Percentiles rank a stretch among this genome's conserved stretches.
phyloP scores from a whole-genome alignment of 1,140 invertebrate genomes.

The Plodia interpunctella region DNA sequence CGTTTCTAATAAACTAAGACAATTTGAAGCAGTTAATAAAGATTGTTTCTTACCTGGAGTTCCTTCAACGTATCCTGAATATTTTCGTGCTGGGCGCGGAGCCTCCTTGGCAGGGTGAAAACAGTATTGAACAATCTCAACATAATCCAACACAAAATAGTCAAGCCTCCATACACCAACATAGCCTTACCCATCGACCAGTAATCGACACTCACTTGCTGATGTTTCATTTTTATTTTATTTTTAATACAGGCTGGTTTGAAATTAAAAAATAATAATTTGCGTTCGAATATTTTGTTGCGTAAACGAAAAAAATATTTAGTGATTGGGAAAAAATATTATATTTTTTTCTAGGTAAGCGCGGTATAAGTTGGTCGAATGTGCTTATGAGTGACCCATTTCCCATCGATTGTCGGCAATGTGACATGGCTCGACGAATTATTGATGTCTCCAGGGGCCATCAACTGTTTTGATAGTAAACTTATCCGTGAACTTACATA shows the following conservation, averaged over 20 bases:
- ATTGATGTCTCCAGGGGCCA: conserved; percentile 50
- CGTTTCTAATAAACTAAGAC: too few species aligned
- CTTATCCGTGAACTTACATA: neutral
- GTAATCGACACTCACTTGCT: conserved; percentile 73
- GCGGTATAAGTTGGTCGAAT: conserved; percentile 7
- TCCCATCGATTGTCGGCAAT: conserved; percentile 43
- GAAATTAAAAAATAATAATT: neutral
- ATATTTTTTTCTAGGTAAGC: neutral
- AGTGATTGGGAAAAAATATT: too few species aligned
- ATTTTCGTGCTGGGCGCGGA: conserved; percentile 59
- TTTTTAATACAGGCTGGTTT: conserved; percentile 1
- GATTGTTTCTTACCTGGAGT: conserved; percentile 43
- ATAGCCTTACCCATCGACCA: conserved; percentile 72
- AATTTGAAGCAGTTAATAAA: too few species aligned
- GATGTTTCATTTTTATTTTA: conserved; percentile 63
- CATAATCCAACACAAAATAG: conserved; percentile 70
- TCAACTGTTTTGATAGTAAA: conserved; percentile 23
- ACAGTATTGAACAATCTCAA: conserved; percentile 69
- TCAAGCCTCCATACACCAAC: conserved; percentile 61
- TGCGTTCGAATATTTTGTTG: neutral
- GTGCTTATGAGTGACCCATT: conserved; percentile 44
- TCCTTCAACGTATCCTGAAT: conserved; percentile 53
- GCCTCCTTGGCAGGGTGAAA: conserved; percentile 62
- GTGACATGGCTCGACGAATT: conserved; percentile 41
- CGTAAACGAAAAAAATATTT: too few species aligned